Percentiles rank a stretch among this genome's conserved stretches.
Evolutionary conservation across 2,113 vertebrate species (phyloP).

Genomic region (Tringa solitaria): DNA sequence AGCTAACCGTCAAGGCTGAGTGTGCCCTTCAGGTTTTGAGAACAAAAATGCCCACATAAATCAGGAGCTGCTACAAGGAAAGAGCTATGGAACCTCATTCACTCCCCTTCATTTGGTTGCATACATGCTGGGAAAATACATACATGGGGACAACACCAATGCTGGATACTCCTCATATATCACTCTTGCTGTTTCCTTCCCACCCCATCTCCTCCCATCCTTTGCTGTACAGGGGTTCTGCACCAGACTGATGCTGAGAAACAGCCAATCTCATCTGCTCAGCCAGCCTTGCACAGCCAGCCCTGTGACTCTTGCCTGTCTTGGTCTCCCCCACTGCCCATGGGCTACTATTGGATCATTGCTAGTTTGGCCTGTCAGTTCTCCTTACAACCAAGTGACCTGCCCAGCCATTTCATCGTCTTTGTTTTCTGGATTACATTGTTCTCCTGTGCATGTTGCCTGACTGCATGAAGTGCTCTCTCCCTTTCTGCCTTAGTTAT

Average conservation of each 20-base stretch:
- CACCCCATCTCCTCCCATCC: not conserved
- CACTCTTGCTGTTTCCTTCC: not conserved
- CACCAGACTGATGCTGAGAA: not conserved
- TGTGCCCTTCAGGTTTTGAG: not conserved
- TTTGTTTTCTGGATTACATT: slow-evolving; percentile 60
- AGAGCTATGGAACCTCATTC: not conserved
- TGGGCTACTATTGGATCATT: not conserved
- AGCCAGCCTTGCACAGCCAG: not conserved
- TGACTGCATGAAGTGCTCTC: slow-evolving; percentile 10
- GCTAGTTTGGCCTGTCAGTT: slow-evolving; percentile 40
- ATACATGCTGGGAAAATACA: not conserved
- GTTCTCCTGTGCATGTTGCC: slow-evolving; percentile 51
- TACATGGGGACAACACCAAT: not conserved
- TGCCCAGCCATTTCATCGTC: slow-evolving; percentile 36
- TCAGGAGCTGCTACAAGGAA: not conserved
- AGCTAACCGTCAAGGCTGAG: not conserved
- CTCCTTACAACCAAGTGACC: slow-evolving; percentile 23
- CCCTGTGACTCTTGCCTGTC: not conserved
- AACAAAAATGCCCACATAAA: not conserved
- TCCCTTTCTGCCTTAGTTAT: slow-evolving; percentile 33
- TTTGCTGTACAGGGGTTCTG: not conserved
- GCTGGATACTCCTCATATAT: not conserved
- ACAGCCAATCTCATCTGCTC: not conserved
- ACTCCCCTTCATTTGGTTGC: not conserved
- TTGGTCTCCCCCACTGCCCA: not conserved